phyloP scores from a whole-genome alignment of 2,113 vertebrate genomes.

The Cottus gobio region DNA sequence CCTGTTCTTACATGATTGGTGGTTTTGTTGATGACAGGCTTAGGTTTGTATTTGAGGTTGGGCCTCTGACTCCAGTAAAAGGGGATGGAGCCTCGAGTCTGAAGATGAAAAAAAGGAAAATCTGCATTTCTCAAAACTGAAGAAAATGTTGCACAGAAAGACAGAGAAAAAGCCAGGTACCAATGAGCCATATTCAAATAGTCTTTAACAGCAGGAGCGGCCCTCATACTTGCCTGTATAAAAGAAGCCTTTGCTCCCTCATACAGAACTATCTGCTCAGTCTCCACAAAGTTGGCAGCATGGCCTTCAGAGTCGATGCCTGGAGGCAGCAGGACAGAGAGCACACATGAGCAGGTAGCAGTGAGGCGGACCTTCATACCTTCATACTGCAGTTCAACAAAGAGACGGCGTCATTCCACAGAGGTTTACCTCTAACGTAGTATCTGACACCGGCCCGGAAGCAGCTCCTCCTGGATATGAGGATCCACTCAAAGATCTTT shows the following conservation, averaged over 20 bases:
- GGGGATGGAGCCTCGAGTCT: constrained; percentile 98
- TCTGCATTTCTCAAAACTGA: background rate
- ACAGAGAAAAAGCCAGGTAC: background rate
- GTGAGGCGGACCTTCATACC: background rate
- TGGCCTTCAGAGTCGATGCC: constrained; percentile 99
- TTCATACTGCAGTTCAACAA: background rate
- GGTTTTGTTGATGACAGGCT: constrained; percentile 94
- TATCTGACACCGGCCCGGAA: constrained; percentile 97
- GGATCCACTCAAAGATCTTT: constrained; percentile 97
- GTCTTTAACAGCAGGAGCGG: background rate
- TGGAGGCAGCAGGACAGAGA: constrained; percentile 56
- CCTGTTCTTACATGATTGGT: constrained; percentile 81
- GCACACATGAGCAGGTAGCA: background rate
- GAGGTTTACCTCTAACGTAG: constrained; percentile 92
- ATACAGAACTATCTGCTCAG: constrained; percentile 95
- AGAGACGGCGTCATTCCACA: background rate
- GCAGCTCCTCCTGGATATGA: constrained; percentile 97
- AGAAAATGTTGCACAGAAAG: background rate
- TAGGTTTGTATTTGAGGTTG: constrained; percentile 97
- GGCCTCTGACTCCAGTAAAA: constrained; percentile 99
- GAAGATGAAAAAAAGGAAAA: constrained; percentile 19
- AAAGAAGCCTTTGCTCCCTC: constrained; percentile 92
- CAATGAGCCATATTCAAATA: background rate
- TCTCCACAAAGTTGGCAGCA: constrained; percentile 98
- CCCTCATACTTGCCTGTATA: constrained; percentile 84